phyloP scores from a whole-genome alignment of 2,113 vertebrate species.

The Lagenorhynchus albirostris region DNA sequence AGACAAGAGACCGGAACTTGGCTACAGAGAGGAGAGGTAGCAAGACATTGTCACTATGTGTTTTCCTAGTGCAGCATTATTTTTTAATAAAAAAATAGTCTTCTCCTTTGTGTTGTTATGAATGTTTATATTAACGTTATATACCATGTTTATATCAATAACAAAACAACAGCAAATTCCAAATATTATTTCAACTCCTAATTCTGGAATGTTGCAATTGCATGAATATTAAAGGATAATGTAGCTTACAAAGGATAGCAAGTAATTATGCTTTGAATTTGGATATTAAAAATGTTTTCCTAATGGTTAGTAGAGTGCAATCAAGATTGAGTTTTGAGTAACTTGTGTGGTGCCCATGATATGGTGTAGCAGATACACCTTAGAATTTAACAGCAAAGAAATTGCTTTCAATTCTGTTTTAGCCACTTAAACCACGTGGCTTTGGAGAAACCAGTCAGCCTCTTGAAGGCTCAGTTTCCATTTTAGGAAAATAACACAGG shows the following conservation, averaged over 20 bases:
- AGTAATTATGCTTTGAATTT: neutral
- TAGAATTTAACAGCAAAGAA: neutral
- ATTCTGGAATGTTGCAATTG: neutral
- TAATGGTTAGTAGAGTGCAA: accelerated
- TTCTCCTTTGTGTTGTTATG: neutral
- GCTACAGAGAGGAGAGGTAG: neutral
- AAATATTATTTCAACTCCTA: neutral
- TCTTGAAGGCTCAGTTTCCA: neutral
- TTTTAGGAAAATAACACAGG: neutral
- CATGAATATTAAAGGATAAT: neutral
- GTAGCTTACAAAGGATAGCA: neutral
- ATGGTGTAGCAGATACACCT: too few relatives aligned
- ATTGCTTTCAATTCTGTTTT: neutral
- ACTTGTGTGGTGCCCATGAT: neutral
- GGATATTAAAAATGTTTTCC: neutral
- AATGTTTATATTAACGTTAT: neutral
- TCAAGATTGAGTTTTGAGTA: neutral
- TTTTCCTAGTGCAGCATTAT: neutral
- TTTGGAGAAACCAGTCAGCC: neutral
- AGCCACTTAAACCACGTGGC: neutral
- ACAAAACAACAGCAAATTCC: neutral
- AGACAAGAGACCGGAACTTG: neutral
- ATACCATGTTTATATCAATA: neutral
- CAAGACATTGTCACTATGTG: neutral
- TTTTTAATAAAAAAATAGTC: neutral